These are phyloP conservation scores for Trogon surrucura DNA, from an alignment of 2,113 vertebrate species.

Conservation along the genomic window DNA sequence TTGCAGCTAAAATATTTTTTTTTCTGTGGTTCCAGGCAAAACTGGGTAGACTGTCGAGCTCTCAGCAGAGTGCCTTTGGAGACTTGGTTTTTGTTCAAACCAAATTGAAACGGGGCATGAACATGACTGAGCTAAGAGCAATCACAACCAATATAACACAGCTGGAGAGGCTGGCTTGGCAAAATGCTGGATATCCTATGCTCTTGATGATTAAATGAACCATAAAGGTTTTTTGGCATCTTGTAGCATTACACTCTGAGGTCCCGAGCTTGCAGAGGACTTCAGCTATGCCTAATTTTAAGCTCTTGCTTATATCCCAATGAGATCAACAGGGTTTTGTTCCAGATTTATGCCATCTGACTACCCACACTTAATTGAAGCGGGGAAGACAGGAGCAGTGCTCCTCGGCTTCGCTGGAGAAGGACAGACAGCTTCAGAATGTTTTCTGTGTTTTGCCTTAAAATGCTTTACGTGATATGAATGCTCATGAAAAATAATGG, in stretches of 20 bases:
- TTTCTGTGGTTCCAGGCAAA: not conserved
- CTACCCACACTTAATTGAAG: not conserved
- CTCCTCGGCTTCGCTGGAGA: not conserved
- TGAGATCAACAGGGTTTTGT: not conserved
- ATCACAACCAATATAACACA: slow-evolving; percentile 41
- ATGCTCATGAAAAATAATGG: not conserved
- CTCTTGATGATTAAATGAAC: slow-evolving; percentile 51
- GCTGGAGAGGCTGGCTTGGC: slow-evolving; percentile 50
- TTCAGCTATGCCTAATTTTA: slow-evolving; percentile 28
- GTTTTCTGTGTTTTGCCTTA: not conserved
- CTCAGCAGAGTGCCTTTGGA: slow-evolving; percentile 24
- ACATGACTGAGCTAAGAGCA: slow-evolving; percentile 16
- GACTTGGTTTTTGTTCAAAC: slow-evolving; percentile 41
- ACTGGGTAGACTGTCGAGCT: not conserved
- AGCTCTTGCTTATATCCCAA: not conserved
- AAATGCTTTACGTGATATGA: not conserved
- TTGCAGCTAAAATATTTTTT: not conserved
- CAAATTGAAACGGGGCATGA: slow-evolving; percentile 15
- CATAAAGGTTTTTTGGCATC: slow-evolving; percentile 30
- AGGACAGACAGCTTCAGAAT: not conserved
- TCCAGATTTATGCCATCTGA: not conserved
- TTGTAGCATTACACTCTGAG: not conserved
- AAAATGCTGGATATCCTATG: not conserved
- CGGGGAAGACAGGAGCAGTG: not conserved
- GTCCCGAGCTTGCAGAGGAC: not conserved